Percentiles rank a stretch among this genome's conserved stretches.
phyloP scores from a whole-genome alignment of 2,797 vertebrate species.

The Halcyon smyrnensis region DNA sequence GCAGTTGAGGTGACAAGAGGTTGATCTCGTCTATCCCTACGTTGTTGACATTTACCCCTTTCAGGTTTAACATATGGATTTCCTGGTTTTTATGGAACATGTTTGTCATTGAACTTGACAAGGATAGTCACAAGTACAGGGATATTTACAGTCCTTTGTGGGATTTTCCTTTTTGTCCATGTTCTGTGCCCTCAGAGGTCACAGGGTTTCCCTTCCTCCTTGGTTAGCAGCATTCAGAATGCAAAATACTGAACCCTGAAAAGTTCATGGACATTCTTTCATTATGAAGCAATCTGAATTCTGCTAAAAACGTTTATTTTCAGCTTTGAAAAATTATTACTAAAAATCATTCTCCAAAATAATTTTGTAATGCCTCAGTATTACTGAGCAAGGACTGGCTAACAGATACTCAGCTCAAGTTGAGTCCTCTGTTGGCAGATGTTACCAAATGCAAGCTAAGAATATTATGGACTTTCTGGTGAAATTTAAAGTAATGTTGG shows the following conservation, averaged over 20 bases:
- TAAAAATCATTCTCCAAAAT: background rate
- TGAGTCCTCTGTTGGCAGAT: background rate
- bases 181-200: background rate
- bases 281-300: background rate
- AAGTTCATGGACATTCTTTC: background rate
- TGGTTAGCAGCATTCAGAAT: background rate
- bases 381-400: background rate
- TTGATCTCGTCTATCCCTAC: background rate
- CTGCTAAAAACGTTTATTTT: background rate
- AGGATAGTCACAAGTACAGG: background rate
- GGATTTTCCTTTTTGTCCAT: background rate
- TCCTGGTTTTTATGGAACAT: background rate
- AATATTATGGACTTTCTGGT: background rate
- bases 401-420: background rate
- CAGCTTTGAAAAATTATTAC: background rate
- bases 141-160: background rate
- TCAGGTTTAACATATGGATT: background rate
- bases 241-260: background rate
- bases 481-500: background rate
- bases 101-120: background rate
- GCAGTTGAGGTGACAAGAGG: background rate
- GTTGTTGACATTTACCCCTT: background rate
- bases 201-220: background rate
- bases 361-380: background rate
- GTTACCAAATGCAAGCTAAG: background rate